A percentile compares a stretch with the other conserved stretches of the same genome.
phyloP scores from a whole-genome alignment of 37 sponge, comb jelly and placozoan species.

The Chondrilla cf. caribensis region DNA sequence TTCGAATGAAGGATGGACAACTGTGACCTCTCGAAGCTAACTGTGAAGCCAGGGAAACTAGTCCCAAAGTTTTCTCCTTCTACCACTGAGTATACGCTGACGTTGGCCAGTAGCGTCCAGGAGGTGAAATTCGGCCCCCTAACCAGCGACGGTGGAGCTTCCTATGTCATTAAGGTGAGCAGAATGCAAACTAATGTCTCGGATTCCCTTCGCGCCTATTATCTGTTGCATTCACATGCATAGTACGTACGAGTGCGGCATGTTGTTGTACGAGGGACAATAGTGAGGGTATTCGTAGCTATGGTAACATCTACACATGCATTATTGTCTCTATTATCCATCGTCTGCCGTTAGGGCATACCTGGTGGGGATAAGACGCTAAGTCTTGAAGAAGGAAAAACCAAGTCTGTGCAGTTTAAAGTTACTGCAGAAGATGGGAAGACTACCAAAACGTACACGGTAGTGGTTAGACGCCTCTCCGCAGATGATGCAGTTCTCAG shows the following conservation, averaged over 20 bases:
- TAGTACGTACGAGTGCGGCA: too few species aligned
- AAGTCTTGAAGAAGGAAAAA: conserved; percentile 72
- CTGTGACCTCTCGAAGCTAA: conserved; percentile 81
- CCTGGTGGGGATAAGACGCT: conserved; percentile 61
- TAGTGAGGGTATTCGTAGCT: too few species aligned
- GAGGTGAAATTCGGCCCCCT: conserved; percentile 70
- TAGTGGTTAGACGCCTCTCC: conserved; percentile 64
- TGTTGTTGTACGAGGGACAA: too few species aligned
- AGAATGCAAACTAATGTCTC: too few species aligned
- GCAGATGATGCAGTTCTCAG: conserved; percentile 80
- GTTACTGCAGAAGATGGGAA: conserved; percentile 91
- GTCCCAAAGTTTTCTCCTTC: conserved; percentile 73
- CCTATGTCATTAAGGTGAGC: conserved; percentile 77
- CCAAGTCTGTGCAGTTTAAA: conserved; percentile 37
- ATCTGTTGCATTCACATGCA: too few species aligned
- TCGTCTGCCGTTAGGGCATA: conserved; percentile 39
- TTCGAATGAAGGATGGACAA: conserved; percentile 76
- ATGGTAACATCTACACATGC: too few species aligned
- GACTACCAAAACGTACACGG: conserved; percentile 76
- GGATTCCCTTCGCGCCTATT: too few species aligned
- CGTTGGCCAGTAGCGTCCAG: conserved; percentile 60
- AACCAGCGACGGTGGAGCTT: conserved; percentile 83
- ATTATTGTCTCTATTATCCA: too few species aligned
- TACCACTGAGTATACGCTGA: conserved; percentile 62
- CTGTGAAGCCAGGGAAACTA: conserved; percentile 83